phyloP scores from a whole-genome alignment of 2,888 invertebrate genomes.

The Amblyteles armatorius region DNA sequence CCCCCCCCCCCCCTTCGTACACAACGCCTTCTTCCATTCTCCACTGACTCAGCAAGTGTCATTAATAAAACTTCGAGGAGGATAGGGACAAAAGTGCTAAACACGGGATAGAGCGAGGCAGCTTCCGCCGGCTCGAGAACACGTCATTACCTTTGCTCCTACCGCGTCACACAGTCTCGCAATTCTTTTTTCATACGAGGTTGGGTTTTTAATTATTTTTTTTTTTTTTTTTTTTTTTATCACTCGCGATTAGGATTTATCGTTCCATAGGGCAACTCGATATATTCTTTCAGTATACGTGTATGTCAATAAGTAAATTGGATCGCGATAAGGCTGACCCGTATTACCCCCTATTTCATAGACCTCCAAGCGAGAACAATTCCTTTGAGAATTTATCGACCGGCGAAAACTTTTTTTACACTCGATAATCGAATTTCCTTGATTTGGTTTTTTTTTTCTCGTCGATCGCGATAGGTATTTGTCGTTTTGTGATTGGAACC shows the following conservation, averaged over 20 bases:
- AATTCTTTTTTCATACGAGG: too few relatives aligned
- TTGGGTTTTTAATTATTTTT: too few relatives aligned
- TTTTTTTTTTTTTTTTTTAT: not conserved
- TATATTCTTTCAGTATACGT: too few relatives aligned
- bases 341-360: not conserved
- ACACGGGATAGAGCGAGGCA: constrained; percentile 69
- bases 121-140: constrained; percentile 57
- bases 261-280: not conserved
- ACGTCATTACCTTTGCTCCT: constrained; percentile 63
- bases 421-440: too few relatives aligned
- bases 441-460: too few relatives aligned
- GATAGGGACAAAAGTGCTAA: constrained; percentile 80
- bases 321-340: not conserved
- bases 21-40: constrained; percentile 52
- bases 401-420: not conserved
- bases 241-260: not conserved
- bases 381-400: constrained; percentile 38
- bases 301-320: too few relatives aligned
- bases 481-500: not conserved
- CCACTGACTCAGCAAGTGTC: constrained; percentile 81
- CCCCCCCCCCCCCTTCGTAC: not conserved
- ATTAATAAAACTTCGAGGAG: constrained; percentile 79
- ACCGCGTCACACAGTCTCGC: not conserved
- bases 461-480: too few relatives aligned
- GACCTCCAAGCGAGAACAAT: constrained; percentile 15